phyloP scores from a whole-genome alignment of 2,113 vertebrate species.

The Calyptommatus sinebrachiatus region DNA sequence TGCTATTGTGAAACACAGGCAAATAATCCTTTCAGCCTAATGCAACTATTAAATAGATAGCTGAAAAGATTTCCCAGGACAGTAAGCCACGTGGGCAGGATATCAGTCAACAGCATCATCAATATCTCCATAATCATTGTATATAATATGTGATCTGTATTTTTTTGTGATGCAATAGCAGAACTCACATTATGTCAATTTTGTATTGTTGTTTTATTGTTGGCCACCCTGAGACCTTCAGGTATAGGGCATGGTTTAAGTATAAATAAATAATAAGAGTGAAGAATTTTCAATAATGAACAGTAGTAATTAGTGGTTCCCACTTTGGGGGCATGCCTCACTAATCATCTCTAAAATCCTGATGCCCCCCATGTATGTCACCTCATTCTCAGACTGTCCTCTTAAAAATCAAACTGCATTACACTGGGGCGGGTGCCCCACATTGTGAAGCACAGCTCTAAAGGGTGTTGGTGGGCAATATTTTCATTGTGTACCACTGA shows the following conservation, averaged over 20 bases:
- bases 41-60: background rate
- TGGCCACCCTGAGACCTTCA: no score
- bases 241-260: no score
- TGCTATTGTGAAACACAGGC: conserved; percentile 6
- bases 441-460: no score
- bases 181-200: background rate
- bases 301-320: background rate
- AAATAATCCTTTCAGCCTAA: background rate
- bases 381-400: no score
- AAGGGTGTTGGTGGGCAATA: background rate
- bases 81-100: background rate
- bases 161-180: background rate
- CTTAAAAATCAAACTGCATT: no score
- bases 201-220: no score
- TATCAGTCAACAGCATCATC: background rate
- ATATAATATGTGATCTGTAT: no score
- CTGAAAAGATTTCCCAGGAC: background rate
- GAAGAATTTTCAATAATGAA: background rate
- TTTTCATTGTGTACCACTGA: background rate
- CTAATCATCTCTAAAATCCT: no score
- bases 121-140: no score
- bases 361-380: no score
- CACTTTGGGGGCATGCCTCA: no score
- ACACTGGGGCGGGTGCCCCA: no score
- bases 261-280: background rate